Base-by-base conservation (phyloP, 23 tunicate genomes). In the Clavelina lepadiformis region DNA sequence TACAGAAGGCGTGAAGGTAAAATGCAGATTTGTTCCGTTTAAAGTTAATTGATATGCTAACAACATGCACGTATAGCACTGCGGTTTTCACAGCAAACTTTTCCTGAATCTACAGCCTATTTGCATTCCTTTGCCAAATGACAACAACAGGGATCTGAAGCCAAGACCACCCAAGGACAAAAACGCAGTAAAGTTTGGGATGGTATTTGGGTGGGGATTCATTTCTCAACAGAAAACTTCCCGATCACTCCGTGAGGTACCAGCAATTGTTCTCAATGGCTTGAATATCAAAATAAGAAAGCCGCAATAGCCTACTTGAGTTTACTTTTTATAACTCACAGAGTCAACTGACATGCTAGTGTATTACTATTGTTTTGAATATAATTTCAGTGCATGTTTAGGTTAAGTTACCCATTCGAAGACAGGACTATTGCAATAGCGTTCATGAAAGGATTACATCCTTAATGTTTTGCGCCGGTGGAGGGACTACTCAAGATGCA, bases 381-480 rank as follows among this genome's bases (percentile, higher is more conserved):
- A n/a, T n/a, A n/a, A n/a, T n/a, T n/a, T n/a, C n/a, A n/a, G n/a
- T n/a, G n/a, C n/a, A n/a, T n/a, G n/a, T n/a, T n/a, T 44, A 75
- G 81, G 71, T 63, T 1, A 51, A 30, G 21, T 26, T 77, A 25
- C 72, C 71, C 56, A 66, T 77, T 34, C 64, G 69, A 6, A 54
- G 27, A 29, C 67, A 55, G 34, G 7, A 34, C 4, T 34, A 33
- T 23, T 75, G 81, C 68, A 33, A 15, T n/a, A 11, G 26, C 11
- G 5, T 51, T 0, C 21, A 75, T 28, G 32, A 31, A 68, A 45
- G 38, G 5, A 64, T 66, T 29, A 73, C 79, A 5, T 26, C 32
- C 6, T 7, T 73, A 23, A 77, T 77, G 82, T 77, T 77, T 38
- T 77, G 82, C 44, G 82, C 82, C 24, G 82, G 82, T 20, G 79